Base-by-base conservation (phyloP, 2,113 vertebrate species). In the Trematomus loennbergii region DNA sequence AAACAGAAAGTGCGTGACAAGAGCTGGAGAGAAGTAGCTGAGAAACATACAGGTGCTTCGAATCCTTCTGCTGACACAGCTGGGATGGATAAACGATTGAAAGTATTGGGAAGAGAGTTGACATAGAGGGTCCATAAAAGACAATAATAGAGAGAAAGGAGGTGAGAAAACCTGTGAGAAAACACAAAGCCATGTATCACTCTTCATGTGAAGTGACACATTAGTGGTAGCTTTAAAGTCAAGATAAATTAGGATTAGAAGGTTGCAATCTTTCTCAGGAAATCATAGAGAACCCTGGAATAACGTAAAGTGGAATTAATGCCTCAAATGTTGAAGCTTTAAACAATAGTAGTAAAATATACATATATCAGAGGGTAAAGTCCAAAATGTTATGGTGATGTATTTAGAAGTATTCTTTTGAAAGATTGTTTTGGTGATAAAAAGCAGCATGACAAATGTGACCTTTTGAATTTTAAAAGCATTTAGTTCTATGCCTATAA, bases 11-110 rank as follows among this genome's bases (percentile, higher is more conserved):
- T 79, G 71, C 33, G 55, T 81, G 84, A 85, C 83, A 76, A 64
- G 71, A 73, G 36, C 45, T 53, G 54, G 5, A 29, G 29, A 29
- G 29, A 67, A 58, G 62, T 11, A 66, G 33, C 78, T 73, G 58
- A 72, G 57, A 67, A 66, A 75, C 74, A 45, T 62, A 61, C 74
- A 88, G 86, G 78, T 86, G 72, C 75, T 78, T 75, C 0, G 10
- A 33, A 60, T 67, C 3, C 40, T 25, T 7, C 52, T 13, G 33
- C 73, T 25, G 64, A 77, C 46, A 81, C 82, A 90, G 71, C 79
- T 88, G 87, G 63, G 9, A 54, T 36, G 20, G 25, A 69, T 69
- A 62, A 75, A 58, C 20, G 1, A 40, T 25, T n/a, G 33, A 60
- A 50, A 59, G 59, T 18, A n/a, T 13, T 5, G 33, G 22, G 22